These are phyloP conservation scores for Grapholita molesta DNA, from an alignment of 1,140 invertebrate species.

Conservation along the genomic window DNA sequence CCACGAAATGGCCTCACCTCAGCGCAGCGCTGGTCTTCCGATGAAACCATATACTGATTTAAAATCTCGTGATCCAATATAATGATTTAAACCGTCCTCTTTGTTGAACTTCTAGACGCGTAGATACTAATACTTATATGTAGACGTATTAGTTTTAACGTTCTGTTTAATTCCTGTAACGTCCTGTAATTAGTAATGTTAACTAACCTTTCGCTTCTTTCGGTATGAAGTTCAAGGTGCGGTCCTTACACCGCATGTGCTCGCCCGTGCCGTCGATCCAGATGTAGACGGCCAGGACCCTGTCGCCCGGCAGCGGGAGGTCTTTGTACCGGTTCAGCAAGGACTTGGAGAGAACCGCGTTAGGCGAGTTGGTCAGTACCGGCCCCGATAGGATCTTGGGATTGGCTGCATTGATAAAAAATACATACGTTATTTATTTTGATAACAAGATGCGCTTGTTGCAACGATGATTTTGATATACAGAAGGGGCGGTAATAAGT, in stretches of 20 bases:
- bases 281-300: slow-evolving; percentile 92
- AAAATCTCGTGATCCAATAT: too few relatives aligned
- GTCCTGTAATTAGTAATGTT: too few relatives aligned
- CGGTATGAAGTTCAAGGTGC: slow-evolving; percentile 89
- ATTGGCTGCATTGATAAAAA: slow-evolving; percentile 51
- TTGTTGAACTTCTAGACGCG: too few relatives aligned
- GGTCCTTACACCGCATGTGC: slow-evolving; percentile 91
- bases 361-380: slow-evolving; percentile 70
- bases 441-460: background rate
- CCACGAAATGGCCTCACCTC: too few relatives aligned
- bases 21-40: too few relatives aligned
- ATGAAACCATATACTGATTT: too few relatives aligned
- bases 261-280: slow-evolving; percentile 98
- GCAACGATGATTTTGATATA: too few relatives aligned
- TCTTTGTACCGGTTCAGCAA: slow-evolving; percentile 86
- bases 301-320: slow-evolving; percentile 87
- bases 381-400: slow-evolving; percentile 69
- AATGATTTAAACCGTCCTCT: too few relatives aligned
- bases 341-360: slow-evolving; percentile 82
- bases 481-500: too few relatives aligned
- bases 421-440: background rate
- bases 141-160: too few relatives aligned
- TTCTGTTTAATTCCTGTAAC: too few relatives aligned
- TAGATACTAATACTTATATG: too few relatives aligned
- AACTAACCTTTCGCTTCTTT: slow-evolving; percentile 82